phyloP scores from a whole-genome alignment of 2,113 vertebrate species.

The Apaloderma vittatum region DNA sequence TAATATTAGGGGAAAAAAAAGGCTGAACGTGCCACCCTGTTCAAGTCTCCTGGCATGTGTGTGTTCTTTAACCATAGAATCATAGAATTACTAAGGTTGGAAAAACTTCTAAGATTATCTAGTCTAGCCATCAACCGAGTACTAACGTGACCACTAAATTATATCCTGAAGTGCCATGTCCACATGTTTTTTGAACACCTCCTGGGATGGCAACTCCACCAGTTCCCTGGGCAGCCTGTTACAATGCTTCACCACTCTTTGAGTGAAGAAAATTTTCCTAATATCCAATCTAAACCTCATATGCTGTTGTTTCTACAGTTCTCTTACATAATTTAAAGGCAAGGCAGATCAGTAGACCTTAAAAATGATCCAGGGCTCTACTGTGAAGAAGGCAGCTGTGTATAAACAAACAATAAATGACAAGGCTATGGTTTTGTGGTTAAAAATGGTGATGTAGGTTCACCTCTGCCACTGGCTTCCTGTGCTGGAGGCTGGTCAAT shows the following conservation, averaged over 20 bases:
- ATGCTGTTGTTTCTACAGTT: background rate
- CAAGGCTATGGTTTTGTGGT: background rate
- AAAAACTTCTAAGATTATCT: no score
- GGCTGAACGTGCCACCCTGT: background rate
- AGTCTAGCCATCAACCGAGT: no score
- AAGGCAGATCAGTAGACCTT: background rate
- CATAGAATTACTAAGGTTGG: fast-evolving
- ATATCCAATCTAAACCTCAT: no score
- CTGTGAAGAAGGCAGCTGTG: no score
- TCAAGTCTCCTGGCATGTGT: fast-evolving
- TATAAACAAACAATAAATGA: fast-evolving
- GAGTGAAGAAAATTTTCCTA: no score
- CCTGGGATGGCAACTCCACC: no score
- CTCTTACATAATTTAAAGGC: background rate
- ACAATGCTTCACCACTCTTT: no score
- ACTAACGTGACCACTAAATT: no score
- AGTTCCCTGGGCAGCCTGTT: no score
- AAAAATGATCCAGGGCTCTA: background rate
- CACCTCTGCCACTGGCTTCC: background rate
- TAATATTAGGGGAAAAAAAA: background rate
- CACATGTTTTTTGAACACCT: no score
- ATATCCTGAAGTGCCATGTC: no score
- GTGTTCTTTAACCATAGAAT: background rate
- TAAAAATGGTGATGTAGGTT: background rate
- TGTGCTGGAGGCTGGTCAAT: fast-evolving